These are phyloP conservation scores for Pseudomugil tenellus DNA, from an alignment of 2,797 vertebrate species.

Conservation along the genomic window DNA sequence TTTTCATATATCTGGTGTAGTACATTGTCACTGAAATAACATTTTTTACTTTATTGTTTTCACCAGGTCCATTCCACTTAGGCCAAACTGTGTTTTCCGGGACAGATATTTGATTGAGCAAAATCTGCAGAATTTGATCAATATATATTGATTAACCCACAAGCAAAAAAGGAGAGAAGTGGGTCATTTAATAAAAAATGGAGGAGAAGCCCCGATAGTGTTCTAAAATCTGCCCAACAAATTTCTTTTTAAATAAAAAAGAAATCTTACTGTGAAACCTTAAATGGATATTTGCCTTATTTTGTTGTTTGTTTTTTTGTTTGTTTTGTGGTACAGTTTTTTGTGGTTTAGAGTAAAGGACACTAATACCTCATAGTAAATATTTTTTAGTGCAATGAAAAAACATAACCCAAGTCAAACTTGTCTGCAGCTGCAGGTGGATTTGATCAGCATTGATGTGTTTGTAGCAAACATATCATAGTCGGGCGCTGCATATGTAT, in stretches of 20 bases:
- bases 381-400: background rate
- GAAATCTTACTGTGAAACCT: too few relatives aligned
- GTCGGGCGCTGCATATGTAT: too few relatives aligned
- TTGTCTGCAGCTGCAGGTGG: background rate
- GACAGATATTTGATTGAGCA: slow-evolving; percentile 1
- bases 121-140: background rate
- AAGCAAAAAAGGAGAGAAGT: background rate
- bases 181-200: background rate
- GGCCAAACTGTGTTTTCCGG: background rate
- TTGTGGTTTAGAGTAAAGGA: too few relatives aligned
- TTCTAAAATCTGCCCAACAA: background rate
- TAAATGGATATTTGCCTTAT: too few relatives aligned
- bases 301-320: too few relatives aligned
- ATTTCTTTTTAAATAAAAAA: too few relatives aligned
- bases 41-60: background rate
- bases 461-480: too few relatives aligned
- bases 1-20: too few relatives aligned
- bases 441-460: background rate
- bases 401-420: background rate
- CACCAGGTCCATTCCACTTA: background rate
- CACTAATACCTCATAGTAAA: too few relatives aligned
- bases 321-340: background rate
- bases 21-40: background rate
- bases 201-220: background rate
- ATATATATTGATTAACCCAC: slow-evolving; percentile 3